Evolutionary conservation across 2,113 vertebrate genomes (phyloP).

Genomic region (Tupaia tana): DNA sequence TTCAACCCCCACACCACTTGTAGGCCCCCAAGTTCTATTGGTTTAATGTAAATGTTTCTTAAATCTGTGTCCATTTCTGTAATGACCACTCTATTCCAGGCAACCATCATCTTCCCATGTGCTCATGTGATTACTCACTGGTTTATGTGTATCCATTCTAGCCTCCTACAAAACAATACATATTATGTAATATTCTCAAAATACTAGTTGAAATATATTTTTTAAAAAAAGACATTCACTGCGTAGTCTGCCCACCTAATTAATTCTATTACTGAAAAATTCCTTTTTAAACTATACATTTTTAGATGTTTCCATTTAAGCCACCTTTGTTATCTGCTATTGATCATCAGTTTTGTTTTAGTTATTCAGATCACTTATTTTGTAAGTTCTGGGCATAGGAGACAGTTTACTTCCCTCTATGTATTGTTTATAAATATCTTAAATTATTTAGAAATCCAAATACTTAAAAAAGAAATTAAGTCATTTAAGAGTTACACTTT

Average conservation of each 20-base stretch:
- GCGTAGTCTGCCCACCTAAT: background rate
- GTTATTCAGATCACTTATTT: slow-evolving; percentile 22
- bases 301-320: slow-evolving; percentile 21
- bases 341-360: slow-evolving; percentile 14
- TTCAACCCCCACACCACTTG: no score
- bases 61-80: background rate
- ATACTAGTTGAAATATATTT: background rate
- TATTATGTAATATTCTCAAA: slow-evolving; percentile 24
- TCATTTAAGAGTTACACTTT: background rate
- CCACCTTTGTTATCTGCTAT: background rate
- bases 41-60: background rate
- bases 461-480: background rate
- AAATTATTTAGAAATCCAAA: slow-evolving; percentile 32
- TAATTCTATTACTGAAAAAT: background rate
- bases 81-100: background rate
- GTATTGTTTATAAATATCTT: background rate
- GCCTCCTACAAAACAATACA: background rate
- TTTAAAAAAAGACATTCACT: slow-evolving; percentile 6
- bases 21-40: background rate
- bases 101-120: background rate
- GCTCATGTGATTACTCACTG: background rate
- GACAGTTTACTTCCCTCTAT: background rate
- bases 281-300: background rate
- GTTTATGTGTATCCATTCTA: background rate
- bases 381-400: background rate